A percentile compares a stretch with the other conserved stretches of the same genome.
Conservation (phyloP, 2,888 invertebrate species). For the Falcaria lacertinaria region DNA sequence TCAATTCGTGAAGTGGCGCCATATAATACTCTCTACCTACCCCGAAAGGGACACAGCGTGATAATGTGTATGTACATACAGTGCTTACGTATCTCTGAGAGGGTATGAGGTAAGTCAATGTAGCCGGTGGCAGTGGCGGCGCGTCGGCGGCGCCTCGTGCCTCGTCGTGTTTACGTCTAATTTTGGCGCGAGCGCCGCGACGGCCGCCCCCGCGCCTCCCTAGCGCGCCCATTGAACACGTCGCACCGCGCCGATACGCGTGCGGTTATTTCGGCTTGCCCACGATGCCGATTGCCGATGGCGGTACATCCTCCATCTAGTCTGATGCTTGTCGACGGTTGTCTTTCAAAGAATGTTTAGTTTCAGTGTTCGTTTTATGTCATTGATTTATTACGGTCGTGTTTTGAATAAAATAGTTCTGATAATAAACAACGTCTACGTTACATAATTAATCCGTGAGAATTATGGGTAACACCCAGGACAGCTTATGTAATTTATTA, state of each 20-base stretch:
- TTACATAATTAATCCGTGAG: background rate
- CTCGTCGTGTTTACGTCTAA: constrained; percentile 76
- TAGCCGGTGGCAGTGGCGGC: constrained; percentile 21
- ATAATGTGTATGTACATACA: background rate
- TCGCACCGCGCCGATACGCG: constrained; percentile 60
- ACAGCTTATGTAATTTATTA: too few relatives aligned
- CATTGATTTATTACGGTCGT: background rate
- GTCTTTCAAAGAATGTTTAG: background rate
- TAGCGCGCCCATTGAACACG: constrained; percentile 69
- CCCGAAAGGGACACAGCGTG: too few relatives aligned
- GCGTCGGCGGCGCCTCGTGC: constrained; percentile 71
- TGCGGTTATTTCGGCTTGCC: constrained; percentile 74
- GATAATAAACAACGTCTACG: background rate
- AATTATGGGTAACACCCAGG: too few relatives aligned
- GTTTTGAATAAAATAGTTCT: background rate
- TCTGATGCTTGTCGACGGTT: constrained; percentile 7
- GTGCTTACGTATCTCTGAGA: background rate
- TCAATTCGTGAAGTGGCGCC: too few relatives aligned
- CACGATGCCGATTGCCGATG: constrained; percentile 26
- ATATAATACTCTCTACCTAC: too few relatives aligned
- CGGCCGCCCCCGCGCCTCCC: constrained; percentile 56
- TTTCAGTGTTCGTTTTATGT: background rate
- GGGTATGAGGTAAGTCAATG: background rate
- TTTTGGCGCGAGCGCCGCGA: constrained; percentile 77
- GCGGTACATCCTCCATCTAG: constrained; percentile 33